Evolutionary conservation across 1,140 invertebrate species (phyloP), one percentile per base, ranked within the genome.

Genomic region (Formica exsecta): DNA sequence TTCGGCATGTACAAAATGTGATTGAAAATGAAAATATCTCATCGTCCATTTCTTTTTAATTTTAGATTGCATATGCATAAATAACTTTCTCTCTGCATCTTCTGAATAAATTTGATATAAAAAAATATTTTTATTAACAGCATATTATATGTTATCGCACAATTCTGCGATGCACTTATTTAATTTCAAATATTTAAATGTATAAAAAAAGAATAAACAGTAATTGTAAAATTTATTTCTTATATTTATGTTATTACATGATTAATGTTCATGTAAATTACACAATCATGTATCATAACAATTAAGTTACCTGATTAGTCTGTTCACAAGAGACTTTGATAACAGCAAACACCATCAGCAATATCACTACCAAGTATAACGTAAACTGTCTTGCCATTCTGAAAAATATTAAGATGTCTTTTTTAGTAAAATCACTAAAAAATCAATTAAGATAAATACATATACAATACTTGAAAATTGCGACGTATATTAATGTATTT

Each of bases 351-450:
- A 94, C 65, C 81, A 94, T 87, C 84, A 93, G 76, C 89, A 94
- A 89, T 74, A 93, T 87, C 41, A 89, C 90, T 84, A 81, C 73
- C 86, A 89, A 88, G 76, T 90, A 89, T 89, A 93, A 92, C 76
- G 88, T 92, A 91, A 91, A 90, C 86, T 93, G 92, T 91, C 93
- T 86, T 90, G 71, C 91, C 94, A 95, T 95, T 93, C 94, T 95
- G 91, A 86, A 93, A 93, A 80, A 44, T 25, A 87, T 76, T 11
- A n/a, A 76, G 2, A 13, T 38, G 25, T 5, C 0, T 4, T 11
- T 66, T 29, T 65, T 8, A 77, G 32, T 22, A 44, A 77, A 36
- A 76, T 0, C 8, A 64, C 6, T 75, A 61, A 36, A 36, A 3
- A 61, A 75, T 41, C 7, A 19, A 22, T 3, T 41, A 1, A 57